Evolutionary conservation across 1,140 invertebrate genomes (phyloP), one percentile per base, ranked within the genome.

Genomic region (Adelges cooleyi): DNA sequence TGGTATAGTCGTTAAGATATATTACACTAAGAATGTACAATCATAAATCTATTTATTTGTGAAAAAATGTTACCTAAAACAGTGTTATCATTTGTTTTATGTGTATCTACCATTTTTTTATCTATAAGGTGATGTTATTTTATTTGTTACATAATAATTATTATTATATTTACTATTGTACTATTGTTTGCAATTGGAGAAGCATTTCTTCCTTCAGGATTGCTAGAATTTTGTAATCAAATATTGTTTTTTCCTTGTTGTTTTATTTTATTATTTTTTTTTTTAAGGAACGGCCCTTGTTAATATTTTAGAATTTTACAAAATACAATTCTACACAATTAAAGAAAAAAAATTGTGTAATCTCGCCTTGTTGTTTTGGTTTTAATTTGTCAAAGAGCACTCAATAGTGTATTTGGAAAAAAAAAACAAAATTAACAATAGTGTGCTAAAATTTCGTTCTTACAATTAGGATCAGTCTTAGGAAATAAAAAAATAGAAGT

Each of bases 391-490:
- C 11, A 5, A 33, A 33, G 29, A 33, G 29, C 11, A 33, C 11
- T 33, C 5, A 33, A 33, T 6, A 33, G 29, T 33, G 29, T 33
- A 33, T 33, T 6, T 33, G 11, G 11, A 33, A 11, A 33, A 33
- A 33, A 33, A 33, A 33, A 6, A 6, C 29, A 33, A 33, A 6
- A 33, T 6, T 33, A 33, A 33, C 29, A 33, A 33, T 33, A 33
- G 5, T 33, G 29, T 33, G 29, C 29, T 33, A 5, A 33, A 33
- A 11, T 33, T 33, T 33, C 54, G 15, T 46, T 62, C 54, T 62
- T 62, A 62, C 15, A 62, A 62, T 62, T 62, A 62, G 40, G 54
- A 62, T 62, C 54, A 62, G 54, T 62, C 54, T 62, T 62, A 62
- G 54, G 42, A 62, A 23, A 29, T 62, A 46, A 46, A 62, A 62